Evolutionary conservation across 2,888 invertebrate genomes (phyloP).

Genomic region (Mythimna pallens): DNA sequence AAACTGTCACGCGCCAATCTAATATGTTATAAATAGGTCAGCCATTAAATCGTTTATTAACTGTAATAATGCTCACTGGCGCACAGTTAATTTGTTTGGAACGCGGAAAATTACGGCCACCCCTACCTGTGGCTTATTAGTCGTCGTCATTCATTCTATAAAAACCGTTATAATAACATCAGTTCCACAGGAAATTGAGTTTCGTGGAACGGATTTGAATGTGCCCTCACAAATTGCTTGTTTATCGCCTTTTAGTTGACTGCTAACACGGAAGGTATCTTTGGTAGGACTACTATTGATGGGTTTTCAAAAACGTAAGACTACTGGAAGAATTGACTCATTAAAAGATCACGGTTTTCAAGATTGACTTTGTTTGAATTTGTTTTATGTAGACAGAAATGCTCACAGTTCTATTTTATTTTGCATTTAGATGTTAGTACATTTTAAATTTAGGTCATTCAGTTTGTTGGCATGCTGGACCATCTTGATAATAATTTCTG

Average conservation of each 20-base stretch:
- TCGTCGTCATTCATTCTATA: constrained; percentile 68
- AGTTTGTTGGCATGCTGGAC: no score
- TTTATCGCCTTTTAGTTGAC: constrained; percentile 48
- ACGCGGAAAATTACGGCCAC: constrained; percentile 73
- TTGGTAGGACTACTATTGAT: no score
- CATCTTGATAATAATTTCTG: no score
- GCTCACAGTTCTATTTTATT: no score
- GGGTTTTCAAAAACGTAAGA: no score
- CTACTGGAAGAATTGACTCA: no score
- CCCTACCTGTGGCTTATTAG: constrained; percentile 68
- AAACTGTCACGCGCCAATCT: constrained; percentile 72
- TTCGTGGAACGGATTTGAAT: constrained; percentile 58
- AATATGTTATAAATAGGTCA: constrained; percentile 77
- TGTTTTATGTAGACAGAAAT: no score
- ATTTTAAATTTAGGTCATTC: no score
- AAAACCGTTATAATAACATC: constrained; percentile 63
- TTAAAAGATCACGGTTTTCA: no score
- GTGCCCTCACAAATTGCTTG: constrained; percentile 52
- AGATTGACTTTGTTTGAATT: no score
- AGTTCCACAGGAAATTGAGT: constrained; percentile 62
- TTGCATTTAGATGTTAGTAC: no score
- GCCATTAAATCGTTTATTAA: constrained; percentile 77
- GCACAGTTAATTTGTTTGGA: constrained; percentile 76
- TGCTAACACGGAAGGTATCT: constrained; percentile 1
- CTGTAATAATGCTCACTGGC: constrained; percentile 77